Evolutionary conservation across 2,113 vertebrate genomes (phyloP).

Genomic region (Anguilla japonica): DNA sequence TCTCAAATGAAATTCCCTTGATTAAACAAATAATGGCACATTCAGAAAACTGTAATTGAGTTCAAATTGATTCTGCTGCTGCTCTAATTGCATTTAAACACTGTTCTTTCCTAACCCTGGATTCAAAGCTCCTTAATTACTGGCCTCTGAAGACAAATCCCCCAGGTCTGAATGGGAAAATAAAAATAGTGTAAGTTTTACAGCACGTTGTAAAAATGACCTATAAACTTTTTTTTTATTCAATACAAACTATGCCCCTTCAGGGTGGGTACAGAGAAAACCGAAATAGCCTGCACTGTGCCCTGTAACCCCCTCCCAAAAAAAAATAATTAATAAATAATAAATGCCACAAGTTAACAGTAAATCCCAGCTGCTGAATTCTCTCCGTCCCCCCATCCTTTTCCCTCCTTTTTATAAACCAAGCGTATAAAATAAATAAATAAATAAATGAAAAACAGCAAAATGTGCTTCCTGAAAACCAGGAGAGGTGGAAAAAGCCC

Average conservation of each 20-base stretch:
- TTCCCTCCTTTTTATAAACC: conserved; percentile 52
- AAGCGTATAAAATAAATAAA: conserved; percentile 33
- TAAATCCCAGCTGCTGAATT: conserved; percentile 75
- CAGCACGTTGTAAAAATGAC: conserved; percentile 49
- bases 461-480: conserved; percentile 98
- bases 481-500: conserved; percentile 94
- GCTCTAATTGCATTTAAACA: conserved; percentile 75
- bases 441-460: conserved; percentile 72
- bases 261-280: conserved; percentile 14
- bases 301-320: background rate
- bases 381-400: conserved; percentile 69
- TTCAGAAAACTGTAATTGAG: conserved; percentile 68
- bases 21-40: conserved; percentile 72
- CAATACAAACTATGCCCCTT: conserved; percentile 44
- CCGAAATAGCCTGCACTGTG: conserved; percentile 25
- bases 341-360: conserved; percentile 69
- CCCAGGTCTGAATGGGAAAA: conserved; percentile 59
- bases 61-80: conserved; percentile 68
- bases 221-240: conserved; percentile 58
- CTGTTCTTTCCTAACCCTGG: conserved; percentile 67
- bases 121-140: conserved; percentile 69
- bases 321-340: background rate
- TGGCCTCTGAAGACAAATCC: conserved; percentile 58
- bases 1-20: conserved; percentile 65
- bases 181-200: conserved; percentile 62